Evolutionary conservation across 2,888 invertebrate species (phyloP), one percentile per base, ranked within the genome.

Genomic region (Tholera decimalis): DNA sequence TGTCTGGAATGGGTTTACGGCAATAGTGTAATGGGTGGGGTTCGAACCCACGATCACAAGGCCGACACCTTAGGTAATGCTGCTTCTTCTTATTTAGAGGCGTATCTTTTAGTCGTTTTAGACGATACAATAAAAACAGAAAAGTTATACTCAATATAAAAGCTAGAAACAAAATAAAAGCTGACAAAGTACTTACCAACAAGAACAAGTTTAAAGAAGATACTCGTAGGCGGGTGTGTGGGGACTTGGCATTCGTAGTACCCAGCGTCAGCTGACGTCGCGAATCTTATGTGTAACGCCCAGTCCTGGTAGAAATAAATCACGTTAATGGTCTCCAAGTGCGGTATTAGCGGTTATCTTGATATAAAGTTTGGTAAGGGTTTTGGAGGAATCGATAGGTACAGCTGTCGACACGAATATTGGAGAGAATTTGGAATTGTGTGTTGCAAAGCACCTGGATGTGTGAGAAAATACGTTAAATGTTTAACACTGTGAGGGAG

Each of bases 241-340:
- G 97, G 96, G 56, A 97, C 96, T 90, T 97, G 97, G 85, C 97
- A 97, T 88, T 97, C 97, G 83, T 97, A 97, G 80, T 96, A 93
- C 0, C 97, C 97, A 11, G 95, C 96, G 81, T 97, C 97, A n/a
- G 95, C 95, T 49, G 95, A 95, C 74, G 96, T 96, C 0, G 96
- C 96, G 83, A 96, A 97, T 69, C 96, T 91, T 80, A 97, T 96
- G 85, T 97, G 97, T 30, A 97, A 89, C 60, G 96, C 96, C 97
- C 97, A 97, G 86, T 97, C 97, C 97, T 97, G 89, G 68, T 80
- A 53, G 60, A 73, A 71, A 81, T 80, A 80, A 77, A 82, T 80
- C 76, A 83, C 44, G 57, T 72, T 79, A 79, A 81, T 75, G 60
- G 28, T 68, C 53, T 65, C 37, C 35, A 54, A 64, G 53, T 61